Evolutionary conservation across 2,888 invertebrate species (phyloP).

Genomic region (Hydrotaea diabolus): DNA sequence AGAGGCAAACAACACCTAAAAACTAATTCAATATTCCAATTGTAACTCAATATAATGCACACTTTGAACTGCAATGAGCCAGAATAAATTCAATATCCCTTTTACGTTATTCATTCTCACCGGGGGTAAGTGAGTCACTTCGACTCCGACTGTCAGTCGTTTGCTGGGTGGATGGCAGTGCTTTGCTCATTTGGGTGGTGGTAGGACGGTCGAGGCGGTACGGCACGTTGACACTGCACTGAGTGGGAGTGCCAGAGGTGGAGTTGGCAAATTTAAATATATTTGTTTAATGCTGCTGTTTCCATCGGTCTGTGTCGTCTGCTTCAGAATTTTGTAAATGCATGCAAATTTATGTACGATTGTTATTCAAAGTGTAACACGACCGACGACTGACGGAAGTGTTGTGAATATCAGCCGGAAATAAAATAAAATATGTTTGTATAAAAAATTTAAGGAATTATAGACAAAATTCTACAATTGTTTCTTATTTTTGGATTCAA

Average conservation of each 20-base stretch:
- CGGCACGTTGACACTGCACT: not conserved
- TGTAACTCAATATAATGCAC: slow-evolving; percentile 68
- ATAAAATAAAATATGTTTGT: slow-evolving; percentile 40
- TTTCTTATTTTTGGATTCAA: no score
- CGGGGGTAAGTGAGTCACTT: slow-evolving; percentile 11
- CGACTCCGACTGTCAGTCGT: not conserved
- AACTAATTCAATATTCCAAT: slow-evolving; percentile 65
- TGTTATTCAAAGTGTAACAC: slow-evolving; percentile 44
- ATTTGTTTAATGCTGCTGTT: slow-evolving; percentile 4
- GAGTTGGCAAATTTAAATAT: not conserved
- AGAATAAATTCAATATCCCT: slow-evolving; percentile 69
- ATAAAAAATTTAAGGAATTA: slow-evolving; percentile 8
- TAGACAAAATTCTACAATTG: not conserved
- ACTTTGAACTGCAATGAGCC: slow-evolving; percentile 68
- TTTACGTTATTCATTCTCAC: slow-evolving; percentile 57
- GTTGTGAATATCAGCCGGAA: slow-evolving; percentile 50
- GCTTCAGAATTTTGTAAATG: slow-evolving; percentile 22
- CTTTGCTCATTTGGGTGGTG: slow-evolving; percentile 22
- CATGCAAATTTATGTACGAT: slow-evolving; percentile 45
- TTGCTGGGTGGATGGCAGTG: not conserved
- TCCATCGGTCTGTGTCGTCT: not conserved
- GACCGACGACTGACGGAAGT: slow-evolving; percentile 44
- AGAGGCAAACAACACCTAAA: slow-evolving; percentile 49
- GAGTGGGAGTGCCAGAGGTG: not conserved
- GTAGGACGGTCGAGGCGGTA: no score